These are phyloP conservation scores for Chironomus riparius DNA, from an alignment of 2,888 invertebrate genomes.

Conservation along the genomic window DNA sequence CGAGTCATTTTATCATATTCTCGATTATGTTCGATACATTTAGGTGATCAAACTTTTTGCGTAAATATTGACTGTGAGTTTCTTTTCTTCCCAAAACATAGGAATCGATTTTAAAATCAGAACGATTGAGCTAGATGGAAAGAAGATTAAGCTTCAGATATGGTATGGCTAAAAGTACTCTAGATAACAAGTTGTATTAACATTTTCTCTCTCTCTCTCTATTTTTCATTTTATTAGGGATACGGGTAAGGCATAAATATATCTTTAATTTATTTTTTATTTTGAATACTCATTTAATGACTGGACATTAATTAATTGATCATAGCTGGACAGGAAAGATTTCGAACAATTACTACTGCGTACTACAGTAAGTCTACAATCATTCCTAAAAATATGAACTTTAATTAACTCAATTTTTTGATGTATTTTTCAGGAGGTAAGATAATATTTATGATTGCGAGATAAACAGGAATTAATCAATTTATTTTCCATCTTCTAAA, in stretches of 20 bases:
- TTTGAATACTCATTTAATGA: neutral
- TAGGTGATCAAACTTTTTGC: neutral
- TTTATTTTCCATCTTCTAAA: neutral
- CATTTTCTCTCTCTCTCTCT: neutral
- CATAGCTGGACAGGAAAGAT: conserved; percentile 94
- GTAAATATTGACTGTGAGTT: neutral
- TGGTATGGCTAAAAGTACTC: conserved; percentile 56
- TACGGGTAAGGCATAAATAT: neutral
- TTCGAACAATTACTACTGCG: conserved; percentile 98
- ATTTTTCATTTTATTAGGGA: neutral
- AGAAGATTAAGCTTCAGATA: conserved; percentile 98
- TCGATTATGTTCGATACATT: neutral
- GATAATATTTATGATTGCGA: neutral
- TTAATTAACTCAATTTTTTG: too few relatives aligned
- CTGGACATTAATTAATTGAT: neutral
- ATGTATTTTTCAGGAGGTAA: conserved; percentile 17
- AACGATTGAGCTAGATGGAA: conserved; percentile 95
- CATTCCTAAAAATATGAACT: neutral
- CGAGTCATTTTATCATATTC: too few relatives aligned
- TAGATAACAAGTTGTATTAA: neutral
- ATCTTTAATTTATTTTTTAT: neutral
- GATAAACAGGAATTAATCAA: too few relatives aligned
- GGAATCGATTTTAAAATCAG: conserved; percentile 99
- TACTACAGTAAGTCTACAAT: conserved; percentile 64
- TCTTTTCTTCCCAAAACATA: conserved; percentile 45